These are phyloP conservation scores for Pao palembangensis DNA, from an alignment of 2,113 vertebrate species.

Conservation along the genomic window DNA sequence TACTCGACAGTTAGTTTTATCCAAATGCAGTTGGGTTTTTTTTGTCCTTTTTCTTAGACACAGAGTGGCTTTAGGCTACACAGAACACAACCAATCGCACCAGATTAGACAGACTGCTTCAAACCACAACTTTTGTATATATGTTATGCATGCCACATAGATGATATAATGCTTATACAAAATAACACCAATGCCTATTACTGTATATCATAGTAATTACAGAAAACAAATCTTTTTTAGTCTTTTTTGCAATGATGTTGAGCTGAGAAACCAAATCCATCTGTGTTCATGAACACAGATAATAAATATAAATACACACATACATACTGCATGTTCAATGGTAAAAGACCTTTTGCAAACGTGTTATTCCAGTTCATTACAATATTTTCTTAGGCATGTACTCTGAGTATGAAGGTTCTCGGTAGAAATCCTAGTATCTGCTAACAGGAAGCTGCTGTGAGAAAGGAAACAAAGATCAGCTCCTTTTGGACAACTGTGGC, in stretches of 20 bases:
- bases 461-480: slow-evolving; percentile 44
- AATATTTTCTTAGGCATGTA: slow-evolving; percentile 17
- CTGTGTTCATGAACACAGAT: slow-evolving; percentile 25
- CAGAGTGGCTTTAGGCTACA: slow-evolving; percentile 74
- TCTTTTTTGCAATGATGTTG: slow-evolving; percentile 64
- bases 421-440: slow-evolving; percentile 32
- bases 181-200: slow-evolving; percentile 80
- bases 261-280: slow-evolving; percentile 54
- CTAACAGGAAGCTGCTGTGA: slow-evolving; percentile 44
- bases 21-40: slow-evolving; percentile 61
- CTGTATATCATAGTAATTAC: slow-evolving; percentile 71
- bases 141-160: slow-evolving; percentile 82
- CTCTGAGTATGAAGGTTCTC: slow-evolving; percentile 26
- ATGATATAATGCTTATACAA: slow-evolving; percentile 82
- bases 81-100: slow-evolving; percentile 79
- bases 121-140: slow-evolving; percentile 78
- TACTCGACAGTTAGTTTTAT: slow-evolving; percentile 73
- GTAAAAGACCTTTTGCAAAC: slow-evolving; percentile 49
- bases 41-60: slow-evolving; percentile 29
- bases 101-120: slow-evolving; percentile 82
- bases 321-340: slow-evolving; percentile 38
- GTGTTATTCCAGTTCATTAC: slow-evolving; percentile 58
- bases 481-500: slow-evolving; percentile 17
- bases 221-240: slow-evolving; percentile 63
- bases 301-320: slow-evolving; percentile 27